Conservation (phyloP, 1,140 invertebrate genomes). For the Nebria ingens region DNA sequence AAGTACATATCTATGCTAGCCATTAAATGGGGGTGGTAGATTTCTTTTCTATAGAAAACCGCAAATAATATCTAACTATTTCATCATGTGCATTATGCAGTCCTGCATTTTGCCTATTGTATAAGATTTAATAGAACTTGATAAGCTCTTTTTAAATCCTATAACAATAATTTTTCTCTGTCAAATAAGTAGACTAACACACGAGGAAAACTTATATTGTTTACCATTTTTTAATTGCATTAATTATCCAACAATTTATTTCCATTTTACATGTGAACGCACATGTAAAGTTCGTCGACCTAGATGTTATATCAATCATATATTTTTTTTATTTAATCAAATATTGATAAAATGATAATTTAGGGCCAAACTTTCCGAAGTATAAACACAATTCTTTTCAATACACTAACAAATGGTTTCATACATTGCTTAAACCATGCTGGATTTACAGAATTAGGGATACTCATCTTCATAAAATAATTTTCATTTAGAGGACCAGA, state of each 20-base stretch:
- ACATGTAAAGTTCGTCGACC: neutral
- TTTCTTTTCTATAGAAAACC: no score
- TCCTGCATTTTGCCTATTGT: no score
- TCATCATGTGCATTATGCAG: no score
- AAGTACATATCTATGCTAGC: no score
- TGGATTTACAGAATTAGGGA: neutral
- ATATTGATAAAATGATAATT: neutral
- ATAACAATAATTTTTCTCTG: no score
- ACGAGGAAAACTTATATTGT: neutral
- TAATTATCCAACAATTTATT: neutral
- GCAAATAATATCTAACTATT: no score
- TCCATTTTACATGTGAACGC: neutral
- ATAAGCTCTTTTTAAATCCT: no score
- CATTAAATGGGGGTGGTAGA: no score
- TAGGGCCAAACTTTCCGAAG: slow-evolving; percentile 1
- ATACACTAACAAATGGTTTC: no score
- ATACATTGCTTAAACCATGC: neutral
- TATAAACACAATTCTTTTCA: no score
- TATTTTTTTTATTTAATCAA: neutral
- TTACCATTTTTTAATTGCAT: neutral
- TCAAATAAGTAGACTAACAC: no score
- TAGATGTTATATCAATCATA: neutral
- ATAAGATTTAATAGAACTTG: no score
- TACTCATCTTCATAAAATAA: neutral
- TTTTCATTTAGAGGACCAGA: neutral